A percentile compares a stretch with the other conserved stretches of the same genome.
Evolutionary conservation across 2,797 vertebrate species (phyloP).

Genomic region (Falco biarmicus): DNA sequence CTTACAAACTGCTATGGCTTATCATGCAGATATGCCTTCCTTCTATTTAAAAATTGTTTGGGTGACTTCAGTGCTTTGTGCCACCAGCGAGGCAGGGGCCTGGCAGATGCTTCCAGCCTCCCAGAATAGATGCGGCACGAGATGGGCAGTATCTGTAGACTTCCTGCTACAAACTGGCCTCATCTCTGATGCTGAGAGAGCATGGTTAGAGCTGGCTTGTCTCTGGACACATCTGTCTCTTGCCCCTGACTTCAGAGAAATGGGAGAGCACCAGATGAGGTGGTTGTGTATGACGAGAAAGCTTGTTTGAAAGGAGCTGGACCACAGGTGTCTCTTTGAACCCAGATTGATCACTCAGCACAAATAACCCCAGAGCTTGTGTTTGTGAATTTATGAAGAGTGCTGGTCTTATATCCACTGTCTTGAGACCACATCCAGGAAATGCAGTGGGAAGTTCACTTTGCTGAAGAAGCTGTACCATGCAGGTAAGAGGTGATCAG

Average conservation of each 20-base stretch:
- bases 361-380: neutral
- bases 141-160: neutral
- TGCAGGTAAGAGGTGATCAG: neutral
- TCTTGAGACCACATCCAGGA: neutral
- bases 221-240: neutral
- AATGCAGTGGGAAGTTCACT: neutral
- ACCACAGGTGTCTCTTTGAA: neutral
- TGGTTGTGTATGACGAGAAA: neutral
- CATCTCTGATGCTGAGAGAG: neutral
- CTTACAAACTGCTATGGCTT: slow-evolving; percentile 21
- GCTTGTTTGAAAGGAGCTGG: neutral
- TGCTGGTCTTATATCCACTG: neutral
- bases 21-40: slow-evolving; percentile 5
- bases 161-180: neutral
- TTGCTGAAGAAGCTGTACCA: neutral
- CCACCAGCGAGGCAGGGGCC: neutral
- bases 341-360: neutral
- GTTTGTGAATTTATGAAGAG: neutral
- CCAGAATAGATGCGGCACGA: slow-evolving; percentile 7
- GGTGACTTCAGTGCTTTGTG: slow-evolving; percentile 16
- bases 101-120: neutral
- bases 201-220: neutral
- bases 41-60: slow-evolving; percentile 55
- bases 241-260: neutral
- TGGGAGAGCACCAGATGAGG: neutral